Evolutionary conservation across 2,888 invertebrate genomes (phyloP), one percentile per base, ranked within the genome.

Genomic region (Dicranocentrus wangi): DNA sequence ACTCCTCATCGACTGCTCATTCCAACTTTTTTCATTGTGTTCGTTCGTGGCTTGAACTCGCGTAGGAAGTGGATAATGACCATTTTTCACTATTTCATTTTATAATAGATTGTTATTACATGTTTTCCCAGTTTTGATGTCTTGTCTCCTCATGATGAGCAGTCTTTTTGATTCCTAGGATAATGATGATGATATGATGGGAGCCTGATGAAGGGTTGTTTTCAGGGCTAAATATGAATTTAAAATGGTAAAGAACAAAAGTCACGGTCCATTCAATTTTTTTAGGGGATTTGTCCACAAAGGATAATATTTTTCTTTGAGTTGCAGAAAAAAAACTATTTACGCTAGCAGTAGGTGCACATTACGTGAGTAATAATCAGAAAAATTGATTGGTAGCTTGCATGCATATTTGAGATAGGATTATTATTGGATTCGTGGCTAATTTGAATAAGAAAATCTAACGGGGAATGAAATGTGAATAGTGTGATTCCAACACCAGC

Each of bases 51-150:
- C n/a, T 53, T 55, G 53, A 69, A 55, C 69, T 60, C 23, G 25
- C 55, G 58, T 32, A 75, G 53, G 75, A 66, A 75, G 63, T 27
- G 43, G 43, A 60, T 76, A 76, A 76, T 66, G 43, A 53, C 55
- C 76, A 76, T 68, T 76, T 76, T 76, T 76, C 76, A 76, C 75
- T 27, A 66, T 53, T 55, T 60, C 42, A 19, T 51, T 25, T 27
- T 13, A 23, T 58, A 42, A 69, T 27, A 70, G 8, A 19, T n/a
- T 73, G 25, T 73, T 63, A 73, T 73, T 73, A 63, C 63, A 21
- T 32, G 15, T 69, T 69, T 68, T 68, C 25, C 13, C 21, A 25
- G 19, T 63, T 63, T 27, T 63, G 42, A 28, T 63, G 58, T 43
- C 42, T 60, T 69, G 51, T 69, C 28, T 51, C 65, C 42, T 53